Conservation (phyloP, 1,140 invertebrate genomes). For the Dendroctonus ponderosae region DNA sequence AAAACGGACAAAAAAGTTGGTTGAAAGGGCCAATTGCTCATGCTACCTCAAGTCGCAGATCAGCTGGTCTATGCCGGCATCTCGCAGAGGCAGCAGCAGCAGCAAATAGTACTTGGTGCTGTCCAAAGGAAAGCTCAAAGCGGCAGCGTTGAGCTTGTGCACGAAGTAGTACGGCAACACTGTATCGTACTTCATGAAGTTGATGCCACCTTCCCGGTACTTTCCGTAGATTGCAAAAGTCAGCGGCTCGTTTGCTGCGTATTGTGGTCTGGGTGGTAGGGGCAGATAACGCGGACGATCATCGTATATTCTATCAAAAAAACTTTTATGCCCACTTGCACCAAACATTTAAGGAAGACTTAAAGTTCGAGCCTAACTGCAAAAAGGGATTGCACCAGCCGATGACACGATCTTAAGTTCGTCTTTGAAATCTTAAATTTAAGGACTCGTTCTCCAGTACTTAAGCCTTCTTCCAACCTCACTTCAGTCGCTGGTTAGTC, state of each 20-base stretch:
- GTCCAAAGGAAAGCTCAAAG: conserved; percentile 73
- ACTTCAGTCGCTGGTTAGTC: too few relatives aligned
- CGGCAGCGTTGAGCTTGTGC: conserved; percentile 66
- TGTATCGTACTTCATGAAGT: conserved; percentile 68
- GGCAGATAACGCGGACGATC: conserved; percentile 5
- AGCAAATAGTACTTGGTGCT: conserved; percentile 63
- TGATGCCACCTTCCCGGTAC: conserved; percentile 42
- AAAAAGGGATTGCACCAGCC: too few relatives aligned
- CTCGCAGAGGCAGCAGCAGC: conserved; percentile 58
- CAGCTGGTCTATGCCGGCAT: conserved; percentile 50
- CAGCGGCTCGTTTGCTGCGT: conserved; percentile 29
- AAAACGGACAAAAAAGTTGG: neutral
- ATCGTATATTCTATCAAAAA: conserved; percentile 18
- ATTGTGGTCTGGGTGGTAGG: conserved; percentile 23
- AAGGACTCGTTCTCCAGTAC: too few relatives aligned
- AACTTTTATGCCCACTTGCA: too few relatives aligned
- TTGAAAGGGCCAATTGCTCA: too few relatives aligned
- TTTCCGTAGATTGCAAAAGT: conserved; percentile 47
- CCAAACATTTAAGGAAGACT: too few relatives aligned
- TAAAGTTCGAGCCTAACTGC: too few relatives aligned
- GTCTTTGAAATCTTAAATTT: too few relatives aligned
- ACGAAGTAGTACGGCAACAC: conserved; percentile 74
- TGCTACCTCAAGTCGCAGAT: conserved; percentile 47
- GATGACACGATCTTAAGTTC: too few relatives aligned
- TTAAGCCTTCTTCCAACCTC: too few relatives aligned